phyloP scores from a whole-genome alignment of 2,113 vertebrate species.

The Alethe diademata region DNA sequence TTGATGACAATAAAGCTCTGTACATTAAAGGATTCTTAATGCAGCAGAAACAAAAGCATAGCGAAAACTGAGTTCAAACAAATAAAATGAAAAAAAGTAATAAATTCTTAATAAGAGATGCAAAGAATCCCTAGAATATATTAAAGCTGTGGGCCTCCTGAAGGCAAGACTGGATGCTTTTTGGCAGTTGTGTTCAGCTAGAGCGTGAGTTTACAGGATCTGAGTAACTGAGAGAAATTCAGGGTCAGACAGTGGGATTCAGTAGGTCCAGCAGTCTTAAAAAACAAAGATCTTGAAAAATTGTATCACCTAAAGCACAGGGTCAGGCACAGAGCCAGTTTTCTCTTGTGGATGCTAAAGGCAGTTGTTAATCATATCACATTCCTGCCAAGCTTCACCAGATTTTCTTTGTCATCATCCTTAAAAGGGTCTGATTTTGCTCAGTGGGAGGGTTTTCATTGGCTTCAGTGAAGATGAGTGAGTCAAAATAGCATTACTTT shows the following conservation, averaged over 20 bases:
- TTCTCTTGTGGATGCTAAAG: background rate
- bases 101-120: background rate
- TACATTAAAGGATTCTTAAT: background rate
- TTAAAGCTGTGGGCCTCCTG: background rate
- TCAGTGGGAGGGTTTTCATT: slow-evolving; percentile 11
- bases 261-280: background rate
- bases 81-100: background rate
- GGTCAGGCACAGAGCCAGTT: background rate
- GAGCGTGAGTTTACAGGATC: background rate
- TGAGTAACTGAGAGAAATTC: background rate
- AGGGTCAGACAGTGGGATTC: background rate
- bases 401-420: slow-evolving; percentile 43
- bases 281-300: background rate
- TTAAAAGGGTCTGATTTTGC: slow-evolving; percentile 48
- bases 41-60: background rate
- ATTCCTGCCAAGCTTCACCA: slow-evolving; percentile 33
- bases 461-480: background rate
- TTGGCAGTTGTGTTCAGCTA: background rate
- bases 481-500: background rate
- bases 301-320: background rate
- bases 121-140: background rate
- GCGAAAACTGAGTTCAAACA: background rate
- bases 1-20: background rate
- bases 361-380: slow-evolving; percentile 34
- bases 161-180: background rate